phyloP scores from a whole-genome alignment of 2,888 invertebrate species.

The Acleris emargana region DNA sequence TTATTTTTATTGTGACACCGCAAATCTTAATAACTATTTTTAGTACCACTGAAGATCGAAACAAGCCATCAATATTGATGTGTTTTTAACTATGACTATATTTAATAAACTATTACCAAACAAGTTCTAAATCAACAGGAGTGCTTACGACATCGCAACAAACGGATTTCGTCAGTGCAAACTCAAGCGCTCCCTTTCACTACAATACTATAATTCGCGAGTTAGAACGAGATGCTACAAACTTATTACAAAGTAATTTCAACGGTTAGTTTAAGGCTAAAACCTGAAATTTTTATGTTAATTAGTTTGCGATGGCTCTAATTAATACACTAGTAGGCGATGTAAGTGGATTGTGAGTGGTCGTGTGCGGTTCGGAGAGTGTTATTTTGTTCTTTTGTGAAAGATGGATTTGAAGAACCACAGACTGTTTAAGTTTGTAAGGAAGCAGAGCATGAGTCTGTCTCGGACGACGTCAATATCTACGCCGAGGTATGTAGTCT shows the following conservation, averaged over 20 bases:
- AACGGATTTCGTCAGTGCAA: conserved; percentile 58
- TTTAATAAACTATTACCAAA: conserved; percentile 45
- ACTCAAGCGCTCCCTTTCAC: conserved; percentile 51
- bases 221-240: conserved; percentile 62
- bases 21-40: conserved; percentile 15
- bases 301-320: conserved; percentile 77
- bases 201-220: conserved; percentile 48
- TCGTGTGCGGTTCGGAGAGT: conserved; percentile 56
- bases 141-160: conserved; percentile 55
- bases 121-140: conserved; percentile 55
- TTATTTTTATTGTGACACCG: conserved; percentile 6
- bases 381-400: conserved; percentile 43
- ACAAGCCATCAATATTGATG: conserved; percentile 17
- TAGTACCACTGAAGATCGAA: not conserved
- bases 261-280: conserved; percentile 72
- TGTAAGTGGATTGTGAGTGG: conserved; percentile 68
- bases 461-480: conserved; percentile 70
- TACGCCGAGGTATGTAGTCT: conserved; percentile 65
- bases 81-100: conserved; percentile 28
- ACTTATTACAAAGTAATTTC: conserved; percentile 63
- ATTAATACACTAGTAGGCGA: conserved; percentile 71
- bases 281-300: conserved; percentile 82
- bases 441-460: conserved; percentile 56
- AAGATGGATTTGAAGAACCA: conserved; percentile 74
- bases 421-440: conserved; percentile 62